phyloP scores from a whole-genome alignment of 2,888 invertebrate species.

The Mylabris sibirica region DNA sequence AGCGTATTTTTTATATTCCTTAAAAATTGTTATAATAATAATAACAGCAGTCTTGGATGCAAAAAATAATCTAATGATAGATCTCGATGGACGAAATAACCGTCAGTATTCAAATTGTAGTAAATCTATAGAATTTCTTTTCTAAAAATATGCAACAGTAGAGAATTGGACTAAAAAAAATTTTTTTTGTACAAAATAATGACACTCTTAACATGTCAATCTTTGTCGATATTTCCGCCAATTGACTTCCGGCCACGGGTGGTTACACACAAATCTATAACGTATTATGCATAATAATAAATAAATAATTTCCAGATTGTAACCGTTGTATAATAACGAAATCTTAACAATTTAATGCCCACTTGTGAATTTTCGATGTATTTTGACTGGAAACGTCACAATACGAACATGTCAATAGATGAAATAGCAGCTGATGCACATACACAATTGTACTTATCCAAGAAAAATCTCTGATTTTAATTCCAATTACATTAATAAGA shows the following conservation, averaged over 20 bases:
- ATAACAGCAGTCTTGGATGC: conserved; percentile 12
- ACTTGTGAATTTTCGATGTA: conserved; percentile 41
- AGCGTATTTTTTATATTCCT: not conserved
- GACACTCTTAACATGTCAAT: conserved; percentile 50
- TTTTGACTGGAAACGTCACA: conserved; percentile 52
- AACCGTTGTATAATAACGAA: not conserved
- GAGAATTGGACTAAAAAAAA: conserved; percentile 4
- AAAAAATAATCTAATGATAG: conserved; percentile 35
- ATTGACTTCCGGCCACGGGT: conserved; percentile 48
- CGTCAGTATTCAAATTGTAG: conserved; percentile 26
- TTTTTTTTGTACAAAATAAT: conserved; percentile 42
- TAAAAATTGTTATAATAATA: conserved; percentile 11
- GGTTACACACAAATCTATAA: not conserved
- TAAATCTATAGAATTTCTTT: conserved; percentile 7
- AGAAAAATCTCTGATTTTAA: not conserved
- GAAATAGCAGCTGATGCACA: conserved; percentile 12
- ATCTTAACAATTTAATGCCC: conserved; percentile 11
- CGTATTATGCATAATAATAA: conserved; percentile 6
- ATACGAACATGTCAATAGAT: conserved; percentile 47
- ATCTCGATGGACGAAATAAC: conserved; percentile 26
- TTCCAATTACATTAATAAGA: not conserved
- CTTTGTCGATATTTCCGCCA: conserved; percentile 50
- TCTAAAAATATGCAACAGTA: conserved; percentile 1
- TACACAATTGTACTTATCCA: not conserved
- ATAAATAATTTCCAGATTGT: not conserved